Conservation (phyloP, 2,797 vertebrate species). For the Lagorchestes hirsutus region DNA sequence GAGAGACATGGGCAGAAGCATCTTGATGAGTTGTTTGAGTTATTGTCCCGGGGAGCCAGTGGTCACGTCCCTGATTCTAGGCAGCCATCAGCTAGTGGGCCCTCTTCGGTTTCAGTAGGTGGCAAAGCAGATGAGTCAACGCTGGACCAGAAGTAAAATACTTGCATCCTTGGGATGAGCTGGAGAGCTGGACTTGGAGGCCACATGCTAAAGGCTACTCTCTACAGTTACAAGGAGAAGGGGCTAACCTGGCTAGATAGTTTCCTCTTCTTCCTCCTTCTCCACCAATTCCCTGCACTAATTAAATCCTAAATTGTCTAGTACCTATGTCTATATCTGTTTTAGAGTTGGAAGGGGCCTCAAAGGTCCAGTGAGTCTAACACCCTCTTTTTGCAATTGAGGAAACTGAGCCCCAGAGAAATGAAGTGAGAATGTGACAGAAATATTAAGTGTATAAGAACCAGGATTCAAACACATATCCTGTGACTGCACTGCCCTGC, state of each 20-base stretch:
- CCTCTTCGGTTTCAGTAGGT: slow-evolving; percentile 44
- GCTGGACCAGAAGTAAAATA: slow-evolving; percentile 50
- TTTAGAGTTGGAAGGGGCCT: not conserved
- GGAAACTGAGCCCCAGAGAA: not conserved
- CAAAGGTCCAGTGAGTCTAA: not conserved
- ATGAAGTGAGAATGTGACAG: not conserved
- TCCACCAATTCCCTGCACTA: not conserved
- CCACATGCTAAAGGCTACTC: not conserved
- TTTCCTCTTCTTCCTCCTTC: too few relatives aligned
- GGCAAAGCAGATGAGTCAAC: slow-evolving; percentile 56
- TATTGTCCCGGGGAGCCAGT: slow-evolving; percentile 67
- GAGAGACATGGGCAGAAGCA: not conserved
- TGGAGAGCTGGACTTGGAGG: not conserved
- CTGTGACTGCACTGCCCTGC: not conserved
- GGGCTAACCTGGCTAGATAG: not conserved
- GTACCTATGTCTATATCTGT: not conserved
- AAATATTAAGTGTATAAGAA: not conserved
- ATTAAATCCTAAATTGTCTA: not conserved
- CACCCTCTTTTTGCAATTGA: not conserved
- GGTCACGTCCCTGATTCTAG: slow-evolving; percentile 4
- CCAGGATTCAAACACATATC: not conserved
- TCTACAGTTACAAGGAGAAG: not conserved
- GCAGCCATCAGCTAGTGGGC: slow-evolving; percentile 8
- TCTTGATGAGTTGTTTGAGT: slow-evolving; percentile 31
- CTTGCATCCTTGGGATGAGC: slow-evolving; percentile 29